Base-by-base conservation (phyloP, 2,113 vertebrate species). In the Perccottus glenii region DNA sequence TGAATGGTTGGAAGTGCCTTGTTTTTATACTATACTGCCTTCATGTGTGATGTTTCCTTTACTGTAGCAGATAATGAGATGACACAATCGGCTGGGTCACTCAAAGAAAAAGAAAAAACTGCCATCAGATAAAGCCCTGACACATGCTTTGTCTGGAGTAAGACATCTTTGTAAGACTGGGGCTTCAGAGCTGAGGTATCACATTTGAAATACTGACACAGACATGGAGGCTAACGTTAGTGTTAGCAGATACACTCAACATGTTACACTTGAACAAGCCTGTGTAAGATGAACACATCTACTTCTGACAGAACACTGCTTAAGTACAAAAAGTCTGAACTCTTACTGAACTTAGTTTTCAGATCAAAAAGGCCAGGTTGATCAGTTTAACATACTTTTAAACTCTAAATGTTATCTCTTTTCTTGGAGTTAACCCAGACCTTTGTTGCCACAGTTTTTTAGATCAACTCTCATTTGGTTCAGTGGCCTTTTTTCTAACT, bases 191-290 rank as follows among this genome's bases (percentile, higher is more conserved):
- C 27, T 53, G 32, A 53, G 12, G 12, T 33, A 55, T 55, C 32
- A 55, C 35, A 55, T 9, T 36, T 36, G 33, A 36, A 33, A 55
- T 6, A 9, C 52, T 38, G 52, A 55, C 52, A n/a, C 52, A n/a
- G 52, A 55, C 52, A 55, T 9, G 27, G 32, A 53, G 51, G 51
- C 32, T 35, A 35, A 53, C 32, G 5, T 32, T 14, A 35, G 33
- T 38, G 52, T 55, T 36, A 36, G 52, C 33, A 36, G 33, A 32
- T 55, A 38, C 52, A 55, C 14, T 7, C 32, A 36, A 15, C 12
- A 12, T 38, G 35, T 55, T 55, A 55, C 52, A 55, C 52, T n/a
- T 55, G 52, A 55, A 33, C 32, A 55, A 9, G 35, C 8, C 33
- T 9, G 12, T 40, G 38, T 6, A 40, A 55, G 52, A 36, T n/a